Percentiles rank a stretch among this genome's conserved stretches.
These are phyloP conservation scores for Chrysogorgia sp. DNA, from an alignment of 92 coral and sea anemone genomes.

Conservation along the genomic window DNA sequence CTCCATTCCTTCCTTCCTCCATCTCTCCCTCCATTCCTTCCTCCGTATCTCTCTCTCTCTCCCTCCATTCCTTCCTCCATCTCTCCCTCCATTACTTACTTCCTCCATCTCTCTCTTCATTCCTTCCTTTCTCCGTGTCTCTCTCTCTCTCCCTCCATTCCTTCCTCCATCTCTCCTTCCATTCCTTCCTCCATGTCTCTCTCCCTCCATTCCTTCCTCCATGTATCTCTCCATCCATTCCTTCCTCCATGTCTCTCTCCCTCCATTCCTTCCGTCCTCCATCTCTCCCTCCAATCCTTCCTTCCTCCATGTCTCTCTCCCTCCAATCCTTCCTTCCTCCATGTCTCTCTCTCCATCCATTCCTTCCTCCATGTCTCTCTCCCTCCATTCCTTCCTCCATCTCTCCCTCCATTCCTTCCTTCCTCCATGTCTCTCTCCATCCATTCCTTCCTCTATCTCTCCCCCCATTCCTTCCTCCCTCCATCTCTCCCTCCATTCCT, in stretches of 20 bases:
- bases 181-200: conserved; percentile 2
- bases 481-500: conserved; percentile 3
- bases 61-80: not conserved
- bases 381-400: not conserved
- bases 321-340: not conserved
- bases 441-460: conserved; percentile 22
- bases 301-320: not conserved
- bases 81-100: not conserved
- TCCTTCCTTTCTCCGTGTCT: not conserved
- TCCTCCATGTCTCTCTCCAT: conserved; percentile 20
- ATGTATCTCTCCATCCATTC: too few relatives aligned
- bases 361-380: not conserved
- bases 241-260: conserved; percentile 4
- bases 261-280: not conserved
- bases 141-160: too few relatives aligned
- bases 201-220: not conserved
- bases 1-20: conserved; percentile 2
- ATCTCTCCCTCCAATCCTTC: not conserved
- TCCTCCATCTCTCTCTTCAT: not conserved
- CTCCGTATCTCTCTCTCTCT: not conserved
- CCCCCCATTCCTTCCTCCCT: conserved; percentile 9
- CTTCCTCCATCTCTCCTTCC: too few relatives aligned
- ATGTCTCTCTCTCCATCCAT: not conserved
- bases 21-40: conserved; percentile 11
- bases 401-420: not conserved